phyloP scores from a whole-genome alignment of 2,888 invertebrate species.

The Thysanoteuthis rhombus region DNA sequence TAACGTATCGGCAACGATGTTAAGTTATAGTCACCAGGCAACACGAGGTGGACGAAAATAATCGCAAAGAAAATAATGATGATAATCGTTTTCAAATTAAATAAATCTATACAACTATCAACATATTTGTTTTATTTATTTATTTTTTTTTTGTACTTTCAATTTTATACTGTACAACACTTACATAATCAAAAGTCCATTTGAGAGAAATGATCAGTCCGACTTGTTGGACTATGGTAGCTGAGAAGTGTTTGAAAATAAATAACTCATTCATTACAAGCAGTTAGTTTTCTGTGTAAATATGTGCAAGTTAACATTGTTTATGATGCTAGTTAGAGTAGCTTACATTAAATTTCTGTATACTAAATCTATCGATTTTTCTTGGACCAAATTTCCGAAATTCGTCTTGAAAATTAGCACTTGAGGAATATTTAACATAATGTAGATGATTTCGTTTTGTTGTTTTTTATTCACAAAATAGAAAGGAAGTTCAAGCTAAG shows the following conservation, averaged over 20 bases:
- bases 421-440: too few species aligned
- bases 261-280: background rate
- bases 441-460: too few species aligned
- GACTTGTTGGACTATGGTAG: conserved; percentile 12
- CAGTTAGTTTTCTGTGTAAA: background rate
- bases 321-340: background rate
- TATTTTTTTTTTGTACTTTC: background rate
- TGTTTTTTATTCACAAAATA: too few species aligned
- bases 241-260: background rate
- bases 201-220: background rate
- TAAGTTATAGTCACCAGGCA: too few species aligned
- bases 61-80: background rate
- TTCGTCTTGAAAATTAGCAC: background rate
- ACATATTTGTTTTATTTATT: background rate
- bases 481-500: too few species aligned
- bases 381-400: background rate
- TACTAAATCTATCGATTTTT: background rate
- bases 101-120: background rate
- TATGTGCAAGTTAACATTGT: background rate
- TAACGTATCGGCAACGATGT: too few species aligned
- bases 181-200: too few species aligned
- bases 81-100: too few species aligned
- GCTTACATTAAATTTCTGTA: background rate
- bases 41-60: background rate
- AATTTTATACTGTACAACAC: too few species aligned